Base-by-base conservation (phyloP, 2,888 invertebrate genomes). In the Encarsia formosa region DNA sequence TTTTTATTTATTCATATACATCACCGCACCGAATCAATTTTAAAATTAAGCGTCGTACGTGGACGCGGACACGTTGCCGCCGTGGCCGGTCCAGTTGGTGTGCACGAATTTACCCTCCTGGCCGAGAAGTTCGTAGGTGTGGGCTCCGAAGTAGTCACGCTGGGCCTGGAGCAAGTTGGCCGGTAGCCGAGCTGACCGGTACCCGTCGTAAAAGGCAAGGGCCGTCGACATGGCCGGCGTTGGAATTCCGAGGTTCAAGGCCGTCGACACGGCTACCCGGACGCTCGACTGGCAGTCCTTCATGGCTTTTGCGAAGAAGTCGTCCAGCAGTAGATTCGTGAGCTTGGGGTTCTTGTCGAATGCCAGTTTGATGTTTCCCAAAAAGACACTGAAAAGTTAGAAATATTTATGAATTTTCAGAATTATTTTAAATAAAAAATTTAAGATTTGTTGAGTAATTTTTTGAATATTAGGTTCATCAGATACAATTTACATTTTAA, bases 51-150 rank as follows among this genome's bases (percentile, higher is more conserved):
- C 90, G 70, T 85, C 82, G 65, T 96, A 96, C 11, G 94, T 92
- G 55, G 91, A 87, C n/a, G 95, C 91, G 2, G 95, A 92, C 4
- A 95, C 92, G 67, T 91, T 90, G 55, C 96, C 96, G 24, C 99
- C 99, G 64, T 91, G 91, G 13, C 99, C 99, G 9, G 98, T 99
- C 99, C 99, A 99, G 78, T 99, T 98, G 57, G 98, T 98, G 76
- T 99, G 99, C 3, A 92, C 82, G 71, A 88, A 97, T 62, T 82
- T 83, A 4, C 96, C 97, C 38, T 96, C 96, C 57, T 88, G 78
- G 4, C 79, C 81, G 48, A 93, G 75, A 48, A 96, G 75, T 77
- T 99, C 97, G 69, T 99, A 99, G 0, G 98, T 99, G 74, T 99
- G 99, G 0, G 99, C 98, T 2, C 99, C 99, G 69, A 99, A 99